Percentiles rank a stretch among this genome's conserved stretches.
Evolutionary conservation across 2,113 vertebrate genomes (phyloP).

Genomic region (Callopanchax toddi): DNA sequence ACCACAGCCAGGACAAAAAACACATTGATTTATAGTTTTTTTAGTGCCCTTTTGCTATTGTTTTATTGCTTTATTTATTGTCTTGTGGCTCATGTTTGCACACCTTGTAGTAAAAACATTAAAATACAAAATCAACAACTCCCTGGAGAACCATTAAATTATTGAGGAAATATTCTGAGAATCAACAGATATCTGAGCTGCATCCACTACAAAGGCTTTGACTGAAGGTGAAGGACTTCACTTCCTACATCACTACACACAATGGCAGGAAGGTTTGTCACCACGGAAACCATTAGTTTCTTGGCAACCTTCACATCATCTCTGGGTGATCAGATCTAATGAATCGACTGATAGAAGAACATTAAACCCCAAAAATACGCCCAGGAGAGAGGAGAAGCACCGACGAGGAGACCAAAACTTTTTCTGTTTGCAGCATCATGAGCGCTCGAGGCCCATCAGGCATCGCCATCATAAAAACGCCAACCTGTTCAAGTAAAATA

Average conservation of each 20-base stretch:
- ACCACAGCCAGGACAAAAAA: no score
- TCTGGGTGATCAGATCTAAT: slow-evolving; percentile 84
- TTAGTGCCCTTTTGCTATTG: no score
- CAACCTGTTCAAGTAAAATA: slow-evolving; percentile 7
- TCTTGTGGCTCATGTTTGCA: no score
- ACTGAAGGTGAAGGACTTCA: slow-evolving; percentile 54
- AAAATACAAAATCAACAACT: no score
- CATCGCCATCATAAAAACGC: slow-evolving; percentile 18
- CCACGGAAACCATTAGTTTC: slow-evolving; percentile 93
- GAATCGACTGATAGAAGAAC: slow-evolving; percentile 75
- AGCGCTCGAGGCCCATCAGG: not conserved
- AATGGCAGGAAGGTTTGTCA: slow-evolving; percentile 82
- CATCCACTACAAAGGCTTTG: slow-evolving; percentile 15
- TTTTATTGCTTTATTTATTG: no score
- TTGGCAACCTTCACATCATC: slow-evolving; percentile 90
- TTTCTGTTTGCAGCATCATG: not conserved
- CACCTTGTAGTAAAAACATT: no score
- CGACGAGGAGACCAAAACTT: slow-evolving; percentile 13
- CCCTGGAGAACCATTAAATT: no score
- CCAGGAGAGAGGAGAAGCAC: slow-evolving; percentile 21
- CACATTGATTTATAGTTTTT: no score
- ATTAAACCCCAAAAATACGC: not conserved
- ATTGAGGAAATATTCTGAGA: no score
- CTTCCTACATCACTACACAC: slow-evolving; percentile 79
- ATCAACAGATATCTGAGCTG: not conserved